phyloP scores from a whole-genome alignment of 2,113 vertebrate genomes.

The Mobula hypostoma region DNA sequence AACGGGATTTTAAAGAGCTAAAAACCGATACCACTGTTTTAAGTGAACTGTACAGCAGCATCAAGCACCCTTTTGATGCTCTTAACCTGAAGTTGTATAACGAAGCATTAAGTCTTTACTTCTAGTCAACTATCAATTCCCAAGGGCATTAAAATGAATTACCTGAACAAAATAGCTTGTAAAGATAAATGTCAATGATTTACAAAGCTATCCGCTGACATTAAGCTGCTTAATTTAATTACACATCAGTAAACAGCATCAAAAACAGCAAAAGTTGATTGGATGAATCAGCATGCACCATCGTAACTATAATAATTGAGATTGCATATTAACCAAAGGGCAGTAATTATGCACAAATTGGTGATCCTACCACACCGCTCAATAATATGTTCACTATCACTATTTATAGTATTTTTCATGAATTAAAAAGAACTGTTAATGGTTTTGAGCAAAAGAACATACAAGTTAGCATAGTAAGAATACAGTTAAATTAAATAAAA shows the following conservation, averaged over 20 bases:
- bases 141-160: slow-evolving; percentile 4
- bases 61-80: background rate
- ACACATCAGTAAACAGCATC: background rate
- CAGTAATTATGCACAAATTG: background rate
- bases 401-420: too few relatives aligned
- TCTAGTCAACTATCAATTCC: background rate
- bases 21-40: background rate
- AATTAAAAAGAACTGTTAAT: background rate
- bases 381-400: background rate
- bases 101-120: background rate
- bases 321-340: background rate
- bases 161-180: background rate
- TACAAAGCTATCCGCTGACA: background rate
- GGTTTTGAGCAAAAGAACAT: background rate
- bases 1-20: background rate
- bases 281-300: background rate
- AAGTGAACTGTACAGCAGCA: background rate
- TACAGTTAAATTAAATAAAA: background rate
- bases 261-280: background rate
- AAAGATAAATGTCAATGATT: slow-evolving; percentile 28
- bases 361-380: background rate
- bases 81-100: background rate
- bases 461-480: background rate
- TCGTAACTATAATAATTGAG: background rate
- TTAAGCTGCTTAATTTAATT: slow-evolving; percentile 1